Base-by-base conservation (phyloP, 2,113 vertebrate species). In the Lepus europaeus region DNA sequence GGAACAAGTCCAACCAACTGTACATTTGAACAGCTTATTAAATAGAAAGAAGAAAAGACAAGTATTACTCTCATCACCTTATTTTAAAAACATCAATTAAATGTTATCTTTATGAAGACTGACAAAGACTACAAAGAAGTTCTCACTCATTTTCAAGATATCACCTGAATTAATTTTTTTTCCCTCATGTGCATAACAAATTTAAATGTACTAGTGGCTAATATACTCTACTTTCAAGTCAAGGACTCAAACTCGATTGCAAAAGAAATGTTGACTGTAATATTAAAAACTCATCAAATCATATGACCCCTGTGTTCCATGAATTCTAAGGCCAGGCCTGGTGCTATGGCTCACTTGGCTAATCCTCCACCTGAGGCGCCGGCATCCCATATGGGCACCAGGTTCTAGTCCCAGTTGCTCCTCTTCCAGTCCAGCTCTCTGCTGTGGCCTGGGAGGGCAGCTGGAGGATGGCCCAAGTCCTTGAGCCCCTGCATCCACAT, bases 111-210 rank as follows among this genome's bases (percentile, higher is more conserved):
- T 82, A 76, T 12, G 9, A 79, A 94, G 53, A 88, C 49, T 85
- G 12, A 49, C n/a, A 77, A 82, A 51, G 45, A 3, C 64, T 80
- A 89, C 27, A 91, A 68, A 84, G 36, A 95, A 11, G 9, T 91
- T 64, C 14, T 86, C 33, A 80, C 36, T 88, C 9, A 84, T 90
- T 96, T 76, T 95, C 53, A 92, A 70, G 66, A 64, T 31, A 9
- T 63, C 29, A 78, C 80, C 27, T 92, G 39, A 69, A 80, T 36
- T 91, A 53, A 63, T 74, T 95, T 49, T 53, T 85, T 82, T 25
- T 68, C 36, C 64, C 69, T 68, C 20, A 87, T 6, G 8, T 66
- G 16, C 45, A 95, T 53, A 59, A 23, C 29, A 91, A 91, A 94
- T 90, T 61, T 39, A 93, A 31, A 70, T 49, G 31, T 8, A 83